These are phyloP conservation scores for Microctonus aethiopoides DNA, from an alignment of 2,888 invertebrate genomes.

Conservation along the genomic window DNA sequence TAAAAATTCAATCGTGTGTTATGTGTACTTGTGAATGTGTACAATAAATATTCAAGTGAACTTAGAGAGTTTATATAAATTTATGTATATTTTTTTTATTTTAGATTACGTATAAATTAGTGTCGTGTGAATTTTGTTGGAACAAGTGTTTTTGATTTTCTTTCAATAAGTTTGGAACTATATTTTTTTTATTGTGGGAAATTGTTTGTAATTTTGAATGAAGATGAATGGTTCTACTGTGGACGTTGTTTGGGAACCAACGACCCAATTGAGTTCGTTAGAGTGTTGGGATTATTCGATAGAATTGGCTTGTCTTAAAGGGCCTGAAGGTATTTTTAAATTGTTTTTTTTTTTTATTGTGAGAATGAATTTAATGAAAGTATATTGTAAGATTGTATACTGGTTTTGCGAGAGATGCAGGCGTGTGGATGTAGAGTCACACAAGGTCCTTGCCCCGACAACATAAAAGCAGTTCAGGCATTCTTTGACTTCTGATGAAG, in stretches of 20 bases:
- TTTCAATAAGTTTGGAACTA: neutral
- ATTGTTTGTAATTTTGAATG: constrained; percentile 35
- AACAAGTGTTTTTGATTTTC: neutral
- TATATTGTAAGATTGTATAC: neutral
- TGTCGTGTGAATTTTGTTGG: neutral
- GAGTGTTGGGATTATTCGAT: constrained; percentile 89
- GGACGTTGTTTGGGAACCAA: constrained; percentile 65
- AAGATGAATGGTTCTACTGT: constrained; percentile 60
- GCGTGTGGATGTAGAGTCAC: neutral
- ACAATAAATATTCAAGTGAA: neutral
- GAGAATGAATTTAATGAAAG: neutral
- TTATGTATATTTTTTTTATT: neutral
- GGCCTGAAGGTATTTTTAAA: constrained; percentile 75
- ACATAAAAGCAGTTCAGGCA: constrained; percentile 38
- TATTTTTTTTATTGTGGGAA: constrained; percentile 5
- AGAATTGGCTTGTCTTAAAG: constrained; percentile 83
- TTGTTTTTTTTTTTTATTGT: neutral
- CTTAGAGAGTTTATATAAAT: neutral
- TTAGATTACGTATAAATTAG: neutral
- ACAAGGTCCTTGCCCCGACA: constrained; percentile 58
- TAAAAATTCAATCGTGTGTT: neutral
- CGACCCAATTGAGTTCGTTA: constrained; percentile 74
- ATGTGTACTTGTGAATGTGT: neutral
- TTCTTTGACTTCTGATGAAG: constrained; percentile 44
- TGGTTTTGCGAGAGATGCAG: neutral